phyloP scores from a whole-genome alignment of 2,888 invertebrate species.

The Nebria salina region DNA sequence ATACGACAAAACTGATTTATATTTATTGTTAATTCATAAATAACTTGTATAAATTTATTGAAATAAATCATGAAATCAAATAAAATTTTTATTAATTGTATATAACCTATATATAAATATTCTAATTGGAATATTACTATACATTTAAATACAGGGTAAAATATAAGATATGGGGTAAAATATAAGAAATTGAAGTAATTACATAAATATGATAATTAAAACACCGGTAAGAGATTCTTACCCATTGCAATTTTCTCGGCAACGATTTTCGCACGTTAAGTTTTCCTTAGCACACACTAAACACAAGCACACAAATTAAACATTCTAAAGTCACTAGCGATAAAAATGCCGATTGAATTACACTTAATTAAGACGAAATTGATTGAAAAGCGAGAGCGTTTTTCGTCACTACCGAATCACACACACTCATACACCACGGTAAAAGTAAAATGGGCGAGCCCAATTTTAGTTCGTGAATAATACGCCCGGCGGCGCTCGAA shows the following conservation, averaged over 20 bases:
- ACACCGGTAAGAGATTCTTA: constrained; percentile 9
- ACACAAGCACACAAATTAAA: constrained; percentile 14
- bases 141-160: background rate
- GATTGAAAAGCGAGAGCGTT: constrained; percentile 32
- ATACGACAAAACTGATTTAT: background rate
- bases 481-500: constrained; percentile 22
- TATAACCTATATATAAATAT: background rate
- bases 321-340: constrained; percentile 18
- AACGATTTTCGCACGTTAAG: background rate
- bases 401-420: background rate
- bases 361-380: constrained; percentile 24
- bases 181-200: background rate
- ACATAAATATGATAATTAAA: background rate
- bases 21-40: background rate
- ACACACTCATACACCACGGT: constrained; percentile 21
- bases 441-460: constrained; percentile 35
- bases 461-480: constrained; percentile 19
- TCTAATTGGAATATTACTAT: background rate
- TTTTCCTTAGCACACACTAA: constrained; percentile 11
- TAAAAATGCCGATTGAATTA: constrained; percentile 9
- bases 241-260: constrained; percentile 10
- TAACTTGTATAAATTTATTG: background rate
- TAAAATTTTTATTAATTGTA: background rate
- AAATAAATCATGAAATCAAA: background rate
- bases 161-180: background rate